Evolutionary conservation across 2,113 vertebrate species (phyloP).

Genomic region (Lasiurus cinereus): DNA sequence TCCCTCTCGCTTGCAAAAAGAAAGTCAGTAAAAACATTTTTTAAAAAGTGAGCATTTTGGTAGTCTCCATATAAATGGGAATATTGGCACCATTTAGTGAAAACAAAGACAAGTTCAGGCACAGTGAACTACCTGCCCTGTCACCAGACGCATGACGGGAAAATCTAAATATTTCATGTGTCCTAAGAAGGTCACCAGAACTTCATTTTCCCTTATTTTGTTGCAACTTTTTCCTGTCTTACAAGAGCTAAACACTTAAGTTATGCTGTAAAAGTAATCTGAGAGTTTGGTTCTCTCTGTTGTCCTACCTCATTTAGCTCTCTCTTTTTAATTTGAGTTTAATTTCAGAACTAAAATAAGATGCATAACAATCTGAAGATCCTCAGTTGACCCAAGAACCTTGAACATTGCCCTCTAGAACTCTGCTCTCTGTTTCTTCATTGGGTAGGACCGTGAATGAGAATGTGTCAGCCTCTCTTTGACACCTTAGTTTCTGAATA

Average conservation of each 20-base stretch:
- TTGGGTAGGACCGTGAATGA: neutral
- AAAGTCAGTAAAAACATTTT: too few relatives aligned
- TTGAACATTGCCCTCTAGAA: neutral
- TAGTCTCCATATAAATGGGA: neutral
- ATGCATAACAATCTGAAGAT: neutral
- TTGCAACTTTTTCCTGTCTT: constrained; percentile 59
- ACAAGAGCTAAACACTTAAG: constrained; percentile 36
- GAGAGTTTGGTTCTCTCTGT: neutral
- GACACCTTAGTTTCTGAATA: neutral
- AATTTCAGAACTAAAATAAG: constrained; percentile 24
- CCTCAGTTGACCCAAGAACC: neutral
- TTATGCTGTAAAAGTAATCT: neutral
- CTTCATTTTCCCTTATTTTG: constrained; percentile 40
- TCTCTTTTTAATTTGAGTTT: constrained; percentile 32
- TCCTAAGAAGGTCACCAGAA: neutral
- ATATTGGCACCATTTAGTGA: neutral
- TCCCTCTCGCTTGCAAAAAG: too few relatives aligned
- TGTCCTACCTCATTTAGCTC: neutral
- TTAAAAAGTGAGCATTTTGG: neutral
- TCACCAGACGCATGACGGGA: neutral
- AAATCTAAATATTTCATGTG: neutral
- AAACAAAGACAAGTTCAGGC: neutral
- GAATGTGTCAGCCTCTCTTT: neutral
- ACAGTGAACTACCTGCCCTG: neutral
- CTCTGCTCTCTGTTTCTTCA: neutral